Conservation (phyloP, 1,140 invertebrate genomes). For the Panagrolaimus sp. region DNA sequence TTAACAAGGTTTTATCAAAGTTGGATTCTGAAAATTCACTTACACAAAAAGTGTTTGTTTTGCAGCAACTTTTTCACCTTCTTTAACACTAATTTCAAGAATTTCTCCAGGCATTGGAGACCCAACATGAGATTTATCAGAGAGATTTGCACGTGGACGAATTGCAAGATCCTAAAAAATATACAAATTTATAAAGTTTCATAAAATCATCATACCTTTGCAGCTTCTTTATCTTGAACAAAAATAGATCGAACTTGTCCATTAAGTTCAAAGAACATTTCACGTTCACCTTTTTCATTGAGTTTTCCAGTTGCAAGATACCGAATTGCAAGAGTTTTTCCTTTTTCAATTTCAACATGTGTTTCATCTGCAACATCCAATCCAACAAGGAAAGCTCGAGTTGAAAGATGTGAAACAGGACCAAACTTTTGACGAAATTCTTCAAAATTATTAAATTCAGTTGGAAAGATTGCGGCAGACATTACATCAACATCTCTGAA, state of each 20-base stretch:
- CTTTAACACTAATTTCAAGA: conserved; percentile 69
- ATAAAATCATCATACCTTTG: conserved; percentile 66
- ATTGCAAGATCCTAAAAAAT: conserved; percentile 2
- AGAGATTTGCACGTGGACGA: conserved; percentile 86
- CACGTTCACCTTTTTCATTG: conserved; percentile 78
- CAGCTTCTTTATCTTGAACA: conserved; percentile 69
- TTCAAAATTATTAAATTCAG: conserved; percentile 86
- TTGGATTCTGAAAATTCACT: no score
- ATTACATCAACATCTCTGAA: conserved; percentile 72
- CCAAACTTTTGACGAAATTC: conserved; percentile 82
- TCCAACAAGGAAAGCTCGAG: conserved; percentile 84
- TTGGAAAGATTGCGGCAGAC: conserved; percentile 89
- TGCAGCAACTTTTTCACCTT: conserved; percentile 60
- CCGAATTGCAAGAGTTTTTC: conserved; percentile 89
- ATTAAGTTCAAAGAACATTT: conserved; percentile 98
- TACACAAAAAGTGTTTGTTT: conserved; percentile 73
- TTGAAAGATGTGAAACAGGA: conserved; percentile 88
- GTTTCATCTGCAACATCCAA: conserved; percentile 92
- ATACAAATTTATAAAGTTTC: background rate
- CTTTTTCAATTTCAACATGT: conserved; percentile 79
- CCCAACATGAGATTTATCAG: conserved; percentile 79
- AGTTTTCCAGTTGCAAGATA: conserved; percentile 79
- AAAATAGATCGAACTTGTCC: conserved; percentile 71
- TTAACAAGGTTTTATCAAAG: no score
- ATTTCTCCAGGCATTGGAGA: conserved; percentile 86